These are phyloP conservation scores for Limnodromus scolopaceus DNA, from an alignment of 2,797 vertebrate species.

Conservation along the genomic window DNA sequence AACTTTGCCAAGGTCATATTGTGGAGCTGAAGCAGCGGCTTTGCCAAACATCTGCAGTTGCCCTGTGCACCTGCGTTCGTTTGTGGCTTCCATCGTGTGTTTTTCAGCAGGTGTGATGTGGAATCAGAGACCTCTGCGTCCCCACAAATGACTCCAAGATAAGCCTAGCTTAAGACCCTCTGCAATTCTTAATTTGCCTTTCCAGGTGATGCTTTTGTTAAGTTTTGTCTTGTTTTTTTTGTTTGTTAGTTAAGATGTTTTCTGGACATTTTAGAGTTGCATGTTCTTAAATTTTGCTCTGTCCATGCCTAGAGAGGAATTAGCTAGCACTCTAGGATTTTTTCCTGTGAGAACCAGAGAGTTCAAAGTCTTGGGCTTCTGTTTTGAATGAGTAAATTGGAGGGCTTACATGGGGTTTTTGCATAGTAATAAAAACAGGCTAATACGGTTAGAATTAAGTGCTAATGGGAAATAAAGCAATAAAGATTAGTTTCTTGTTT, in stretches of 20 bases:
- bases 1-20: not conserved
- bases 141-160: not conserved
- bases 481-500: not conserved
- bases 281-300: not conserved
- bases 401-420: not conserved
- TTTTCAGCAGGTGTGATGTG: accelerated
- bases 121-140: not conserved
- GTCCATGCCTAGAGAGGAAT: not conserved
- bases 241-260: not conserved
- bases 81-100: not conserved
- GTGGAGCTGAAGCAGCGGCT: not conserved
- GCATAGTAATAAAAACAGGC: not conserved
- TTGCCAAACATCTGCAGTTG: not conserved
- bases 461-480: not conserved
- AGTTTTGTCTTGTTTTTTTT: not conserved
- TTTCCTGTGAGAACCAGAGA: not conserved
- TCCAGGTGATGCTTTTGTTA: not conserved
- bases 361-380: not conserved
- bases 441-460: not conserved
- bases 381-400: not conserved
- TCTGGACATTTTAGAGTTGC: not conserved
- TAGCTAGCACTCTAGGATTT: not conserved
- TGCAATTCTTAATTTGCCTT: not conserved
- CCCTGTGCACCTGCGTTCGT: not conserved
- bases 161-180: not conserved